Conservation (phyloP, 2,113 vertebrate genomes). For the Oxygymnocypris stewartii region DNA sequence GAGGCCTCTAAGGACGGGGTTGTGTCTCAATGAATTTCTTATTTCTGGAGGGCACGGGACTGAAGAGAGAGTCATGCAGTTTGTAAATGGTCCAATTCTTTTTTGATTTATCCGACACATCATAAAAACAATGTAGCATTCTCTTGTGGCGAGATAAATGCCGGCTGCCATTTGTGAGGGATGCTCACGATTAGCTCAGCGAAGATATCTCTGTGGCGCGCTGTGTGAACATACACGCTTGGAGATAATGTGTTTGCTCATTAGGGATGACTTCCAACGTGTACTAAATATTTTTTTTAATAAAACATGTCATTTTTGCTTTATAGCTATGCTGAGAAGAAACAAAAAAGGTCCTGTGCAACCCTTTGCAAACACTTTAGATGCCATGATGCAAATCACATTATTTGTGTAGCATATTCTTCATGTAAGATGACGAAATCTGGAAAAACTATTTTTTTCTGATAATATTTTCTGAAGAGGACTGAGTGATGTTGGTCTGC, state of each 20-base stretch:
- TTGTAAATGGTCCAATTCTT: conserved; percentile 43
- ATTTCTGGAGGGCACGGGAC: conserved; percentile 49
- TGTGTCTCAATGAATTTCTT: conserved; percentile 49
- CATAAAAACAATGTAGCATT: conserved; percentile 46
- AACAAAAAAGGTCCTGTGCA: background rate
- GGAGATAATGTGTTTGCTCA: background rate
- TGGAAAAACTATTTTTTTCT: too few species aligned
- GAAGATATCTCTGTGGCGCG: background rate
- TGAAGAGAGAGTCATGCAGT: conserved; percentile 47
- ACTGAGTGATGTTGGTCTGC: too few species aligned
- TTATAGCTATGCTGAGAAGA: background rate
- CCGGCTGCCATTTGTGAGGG: conserved; percentile 22
- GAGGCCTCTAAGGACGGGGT: background rate
- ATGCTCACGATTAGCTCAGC: conserved; percentile 14
- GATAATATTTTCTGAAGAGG: too few species aligned
- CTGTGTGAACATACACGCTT: background rate
- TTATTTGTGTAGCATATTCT: background rate
- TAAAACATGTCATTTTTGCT: background rate
- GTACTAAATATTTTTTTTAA: background rate
- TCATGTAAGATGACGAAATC: too few species aligned
- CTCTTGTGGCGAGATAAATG: conserved; percentile 30
- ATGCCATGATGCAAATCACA: background rate
- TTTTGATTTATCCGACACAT: conserved; percentile 50
- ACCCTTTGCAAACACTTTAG: background rate
- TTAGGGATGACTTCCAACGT: background rate